Conservation (phyloP, 1,140 invertebrate species). For the Meteorus sp. region DNA sequence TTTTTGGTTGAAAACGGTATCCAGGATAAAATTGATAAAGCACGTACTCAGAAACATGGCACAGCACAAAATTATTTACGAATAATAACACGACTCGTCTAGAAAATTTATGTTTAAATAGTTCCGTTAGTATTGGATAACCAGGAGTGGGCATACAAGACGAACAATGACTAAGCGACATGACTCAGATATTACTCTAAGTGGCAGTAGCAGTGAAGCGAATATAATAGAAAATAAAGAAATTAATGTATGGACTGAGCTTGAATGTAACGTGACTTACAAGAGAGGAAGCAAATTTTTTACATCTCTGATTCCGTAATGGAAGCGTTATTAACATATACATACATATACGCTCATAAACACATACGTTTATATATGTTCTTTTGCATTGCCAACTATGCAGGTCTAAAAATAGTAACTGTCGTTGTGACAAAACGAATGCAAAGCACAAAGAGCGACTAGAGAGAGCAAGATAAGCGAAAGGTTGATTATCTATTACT, state of each 20-base stretch:
- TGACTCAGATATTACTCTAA: neutral
- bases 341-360: too few species aligned
- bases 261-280: too few species aligned
- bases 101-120: neutral
- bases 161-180: conserved; percentile 24
- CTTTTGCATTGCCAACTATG: neutral
- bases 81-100: conserved; percentile 11
- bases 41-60: conserved; percentile 8
- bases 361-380: too few species aligned
- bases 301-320: too few species aligned
- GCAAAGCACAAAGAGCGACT: neutral
- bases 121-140: conserved; percentile 53
- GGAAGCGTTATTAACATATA: too few species aligned
- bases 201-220: too few species aligned
- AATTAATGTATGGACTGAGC: too few species aligned
- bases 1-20: neutral
- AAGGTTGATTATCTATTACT: conserved; percentile 40
- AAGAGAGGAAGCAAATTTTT: too few species aligned
- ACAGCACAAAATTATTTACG: neutral
- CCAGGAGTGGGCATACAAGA: conserved; percentile 28
- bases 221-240: too few species aligned
- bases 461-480: too few species aligned
- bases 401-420: neutral
- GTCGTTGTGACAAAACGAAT: neutral
- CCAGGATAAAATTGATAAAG: neutral